phyloP scores from a whole-genome alignment of 1,140 invertebrate species.

The Drosophila simulans region DNA sequence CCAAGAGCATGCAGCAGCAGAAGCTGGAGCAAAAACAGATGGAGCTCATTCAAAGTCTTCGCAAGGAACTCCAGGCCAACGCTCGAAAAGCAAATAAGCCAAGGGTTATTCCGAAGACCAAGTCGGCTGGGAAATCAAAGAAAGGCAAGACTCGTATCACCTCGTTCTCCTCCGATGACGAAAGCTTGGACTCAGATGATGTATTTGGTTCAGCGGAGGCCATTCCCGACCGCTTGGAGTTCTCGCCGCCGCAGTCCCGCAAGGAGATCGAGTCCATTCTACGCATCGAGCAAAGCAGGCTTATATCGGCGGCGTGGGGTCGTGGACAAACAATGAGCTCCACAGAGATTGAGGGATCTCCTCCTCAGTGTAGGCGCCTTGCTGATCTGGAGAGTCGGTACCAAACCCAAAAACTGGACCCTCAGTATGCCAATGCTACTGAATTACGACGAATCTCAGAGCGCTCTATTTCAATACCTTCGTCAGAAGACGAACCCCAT shows the following conservation, averaged over 20 bases:
- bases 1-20: slow-evolving; percentile 88
- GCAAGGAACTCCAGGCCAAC: slow-evolving; percentile 78
- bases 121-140: slow-evolving; percentile 74
- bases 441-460: slow-evolving; percentile 89
- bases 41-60: slow-evolving; percentile 83
- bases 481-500: slow-evolving; percentile 88
- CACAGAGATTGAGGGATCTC: slow-evolving; percentile 89
- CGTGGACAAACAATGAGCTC: slow-evolving; percentile 90
- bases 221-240: slow-evolving; percentile 88
- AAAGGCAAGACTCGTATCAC: slow-evolving; percentile 89
- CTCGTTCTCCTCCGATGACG: slow-evolving; percentile 89
- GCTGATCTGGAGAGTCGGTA: slow-evolving; percentile 87
- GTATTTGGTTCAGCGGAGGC: slow-evolving; percentile 90
- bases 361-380: slow-evolving; percentile 87
- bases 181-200: slow-evolving; percentile 89
- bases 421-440: slow-evolving; percentile 86
- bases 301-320: slow-evolving; percentile 88
- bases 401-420: slow-evolving; percentile 87
- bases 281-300: slow-evolving; percentile 88
- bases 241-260: slow-evolving; percentile 89
- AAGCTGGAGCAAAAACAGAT: slow-evolving; percentile 85
- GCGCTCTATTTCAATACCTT: slow-evolving; percentile 89
- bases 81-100: slow-evolving; percentile 75
- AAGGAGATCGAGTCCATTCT: slow-evolving; percentile 90
- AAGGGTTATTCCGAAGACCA: slow-evolving; percentile 81